These are phyloP conservation scores for Brachyhypopomus gauderio DNA, from an alignment of 2,113 vertebrate genomes.

Conservation along the genomic window DNA sequence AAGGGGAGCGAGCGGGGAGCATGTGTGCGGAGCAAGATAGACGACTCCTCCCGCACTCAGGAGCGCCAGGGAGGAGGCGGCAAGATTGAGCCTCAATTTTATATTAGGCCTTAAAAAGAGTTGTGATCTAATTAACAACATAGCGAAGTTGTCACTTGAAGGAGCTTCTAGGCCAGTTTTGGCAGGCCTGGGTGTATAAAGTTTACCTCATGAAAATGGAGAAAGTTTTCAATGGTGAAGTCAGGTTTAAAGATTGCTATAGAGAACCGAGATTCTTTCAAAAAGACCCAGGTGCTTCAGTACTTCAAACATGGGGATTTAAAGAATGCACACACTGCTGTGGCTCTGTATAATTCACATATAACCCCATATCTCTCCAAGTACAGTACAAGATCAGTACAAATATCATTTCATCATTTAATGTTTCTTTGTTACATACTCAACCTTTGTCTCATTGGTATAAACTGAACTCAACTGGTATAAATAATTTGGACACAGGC, in stretches of 20 bases:
- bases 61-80: slow-evolving; percentile 55
- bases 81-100: slow-evolving; percentile 74
- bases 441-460: too few relatives aligned
- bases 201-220: neutral
- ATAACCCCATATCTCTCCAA: too few relatives aligned
- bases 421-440: too few relatives aligned
- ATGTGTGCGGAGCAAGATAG: slow-evolving; percentile 73
- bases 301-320: too few relatives aligned
- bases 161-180: slow-evolving; percentile 68
- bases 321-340: too few relatives aligned
- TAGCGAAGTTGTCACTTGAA: slow-evolving; percentile 60
- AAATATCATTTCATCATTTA: too few relatives aligned
- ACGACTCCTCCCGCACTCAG: slow-evolving; percentile 56
- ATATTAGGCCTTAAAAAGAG: slow-evolving; percentile 62
- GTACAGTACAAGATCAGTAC: too few relatives aligned
- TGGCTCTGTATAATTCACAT: too few relatives aligned
- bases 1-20: slow-evolving; percentile 55
- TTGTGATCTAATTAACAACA: slow-evolving; percentile 74
- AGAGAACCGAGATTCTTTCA: neutral
- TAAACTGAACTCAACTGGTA: too few relatives aligned
- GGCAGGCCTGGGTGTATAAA: slow-evolving; percentile 10
- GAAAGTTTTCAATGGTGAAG: neutral
- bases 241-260: neutral
- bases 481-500: too few relatives aligned
- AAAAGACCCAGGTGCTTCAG: too few relatives aligned